Base-by-base conservation (phyloP, 2,888 invertebrate species). In the Cheilosia pagana region DNA sequence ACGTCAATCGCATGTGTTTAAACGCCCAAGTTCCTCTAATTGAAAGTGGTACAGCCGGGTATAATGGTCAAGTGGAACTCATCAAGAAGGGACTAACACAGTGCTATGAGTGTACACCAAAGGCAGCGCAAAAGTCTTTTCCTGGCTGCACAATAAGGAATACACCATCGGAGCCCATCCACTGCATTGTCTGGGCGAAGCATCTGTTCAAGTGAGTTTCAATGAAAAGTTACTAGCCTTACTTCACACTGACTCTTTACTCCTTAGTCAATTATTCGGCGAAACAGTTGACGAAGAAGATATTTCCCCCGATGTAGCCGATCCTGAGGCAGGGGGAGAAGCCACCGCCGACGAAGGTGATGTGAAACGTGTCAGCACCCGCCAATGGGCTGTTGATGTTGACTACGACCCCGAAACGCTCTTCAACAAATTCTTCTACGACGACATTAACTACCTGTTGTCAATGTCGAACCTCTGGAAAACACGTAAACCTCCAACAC, bases 121-220 rank as follows among this genome's bases (percentile, higher is more conserved):
- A 98, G 92, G 95, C 97, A 7, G 94, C 96, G 19, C 97, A 98
- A 90, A 98, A 98, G 91, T 95, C 97, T 6, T 99, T 95, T 92
- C 99, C 99, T 0, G 98, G 99, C 0, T 99, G 99, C 91, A 99
- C 99, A 1, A 99, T 99, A 88, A 94, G 99, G 50, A 99, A 99
- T 91, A 99, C 99, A 0, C 99, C 99, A 0, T 99, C 98, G 0
- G 99, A 99, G 91, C 98, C 98, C 0, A 98, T 99, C 88, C 99
- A 99, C 92, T 99, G 99, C 91, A 98, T 99, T 87, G 99, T 99
- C 21, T 99, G 99, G 99, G 97, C 98, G 0, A 99, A 99, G 92
- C 98, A 99, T 93, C 94, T 99, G 10, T 99, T 99, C 92, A 99
- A 99, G 96, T 97, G 92, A 93, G 94, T 92, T 25, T 62, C 12